These are phyloP conservation scores for Gallinago media DNA, from an alignment of 2,113 vertebrate genomes.

Conservation along the genomic window DNA sequence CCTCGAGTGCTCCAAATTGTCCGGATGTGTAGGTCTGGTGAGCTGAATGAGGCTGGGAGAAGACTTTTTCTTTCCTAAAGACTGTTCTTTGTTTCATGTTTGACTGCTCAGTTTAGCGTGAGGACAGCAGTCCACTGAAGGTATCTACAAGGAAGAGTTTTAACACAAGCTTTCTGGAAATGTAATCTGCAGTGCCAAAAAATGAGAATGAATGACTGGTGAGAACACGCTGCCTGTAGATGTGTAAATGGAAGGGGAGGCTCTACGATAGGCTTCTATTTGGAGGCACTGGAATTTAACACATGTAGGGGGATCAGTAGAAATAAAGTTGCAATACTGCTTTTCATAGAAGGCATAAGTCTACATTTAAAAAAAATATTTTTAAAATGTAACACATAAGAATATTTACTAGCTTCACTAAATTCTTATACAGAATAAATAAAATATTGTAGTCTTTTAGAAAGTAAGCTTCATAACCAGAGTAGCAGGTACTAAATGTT, in stretches of 20 bases:
- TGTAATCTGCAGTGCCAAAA: slow-evolving; percentile 44
- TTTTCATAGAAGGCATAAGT: not conserved
- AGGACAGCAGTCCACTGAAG: not conserved
- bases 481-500: not conserved
- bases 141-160: not conserved
- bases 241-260: not conserved
- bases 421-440: not conserved
- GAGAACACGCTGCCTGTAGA: not conserved
- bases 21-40: not conserved
- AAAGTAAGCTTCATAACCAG: not conserved
- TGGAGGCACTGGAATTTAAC: not conserved
- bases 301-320: not conserved
- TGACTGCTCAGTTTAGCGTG: not conserved
- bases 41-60: not conserved
- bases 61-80: not conserved
- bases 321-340: not conserved
- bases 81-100: not conserved
- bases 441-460: not conserved
- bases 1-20: not conserved
- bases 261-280: not conserved
- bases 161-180: slow-evolving; percentile 4
- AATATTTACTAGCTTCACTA: not conserved
- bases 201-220: not conserved
- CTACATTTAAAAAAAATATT: not conserved
- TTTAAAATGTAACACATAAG: not conserved